Conservation (phyloP, 2,888 invertebrate genomes). For the Cantharis lateralis region DNA sequence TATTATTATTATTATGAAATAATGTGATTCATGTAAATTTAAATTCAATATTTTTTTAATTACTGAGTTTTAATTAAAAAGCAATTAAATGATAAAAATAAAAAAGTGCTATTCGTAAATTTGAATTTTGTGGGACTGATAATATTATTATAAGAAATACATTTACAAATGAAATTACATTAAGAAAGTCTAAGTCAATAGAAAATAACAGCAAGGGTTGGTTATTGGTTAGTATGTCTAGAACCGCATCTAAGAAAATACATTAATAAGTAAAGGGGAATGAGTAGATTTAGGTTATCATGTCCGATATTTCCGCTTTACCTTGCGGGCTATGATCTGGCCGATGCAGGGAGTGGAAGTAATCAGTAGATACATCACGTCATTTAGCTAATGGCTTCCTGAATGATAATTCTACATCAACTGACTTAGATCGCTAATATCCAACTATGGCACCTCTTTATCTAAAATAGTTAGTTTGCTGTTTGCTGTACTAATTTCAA, state of each 20-base stretch:
- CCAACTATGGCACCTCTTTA: slow-evolving; percentile 36
- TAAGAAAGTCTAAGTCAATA: neutral
- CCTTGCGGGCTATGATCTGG: slow-evolving; percentile 35
- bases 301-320: slow-evolving; percentile 45
- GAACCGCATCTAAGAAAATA: slow-evolving; percentile 26
- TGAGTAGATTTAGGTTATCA: slow-evolving; percentile 19
- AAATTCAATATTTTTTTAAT: neutral
- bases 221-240: slow-evolving; percentile 3
- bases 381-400: slow-evolving; percentile 59
- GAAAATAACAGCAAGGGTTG: neutral
- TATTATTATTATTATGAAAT: too few species aligned
- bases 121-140: neutral
- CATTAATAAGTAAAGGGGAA: slow-evolving; percentile 37
- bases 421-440: slow-evolving; percentile 43
- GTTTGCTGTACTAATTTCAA: slow-evolving; percentile 11
- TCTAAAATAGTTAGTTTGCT: slow-evolving; percentile 31
- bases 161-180: neutral
- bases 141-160: neutral
- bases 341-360: slow-evolving; percentile 49
- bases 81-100: neutral
- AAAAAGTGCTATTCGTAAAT: neutral
- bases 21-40: too few species aligned
- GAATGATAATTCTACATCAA: slow-evolving; percentile 54
- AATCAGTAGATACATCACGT: slow-evolving; percentile 57
- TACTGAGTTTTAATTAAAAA: neutral